Evolutionary conservation across 2,888 invertebrate species (phyloP).

Genomic region (Caenorhabditis wallacei): DNA sequence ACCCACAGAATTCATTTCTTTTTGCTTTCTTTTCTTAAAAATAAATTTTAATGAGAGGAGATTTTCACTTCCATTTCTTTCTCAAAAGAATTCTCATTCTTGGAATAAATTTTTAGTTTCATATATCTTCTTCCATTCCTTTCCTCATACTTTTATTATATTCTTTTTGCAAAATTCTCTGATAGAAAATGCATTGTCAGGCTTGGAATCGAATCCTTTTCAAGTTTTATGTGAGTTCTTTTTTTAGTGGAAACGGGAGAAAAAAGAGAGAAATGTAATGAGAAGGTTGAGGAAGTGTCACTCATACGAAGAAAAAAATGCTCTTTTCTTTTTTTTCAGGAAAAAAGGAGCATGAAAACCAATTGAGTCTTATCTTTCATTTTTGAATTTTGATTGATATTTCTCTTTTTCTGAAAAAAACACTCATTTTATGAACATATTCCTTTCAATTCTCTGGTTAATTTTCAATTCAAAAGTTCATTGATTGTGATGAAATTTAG

Average conservation of each 20-base stretch:
- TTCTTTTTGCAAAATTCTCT: not conserved
- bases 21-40: conserved; percentile 21
- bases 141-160: not conserved
- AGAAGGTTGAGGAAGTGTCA: conserved; percentile 44
- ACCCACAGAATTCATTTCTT: conserved; percentile 3
- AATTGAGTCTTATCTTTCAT: conserved; percentile 10
- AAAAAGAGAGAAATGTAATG: not conserved
- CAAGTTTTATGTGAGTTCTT: conserved; percentile 56
- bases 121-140: not conserved
- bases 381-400: not conserved
- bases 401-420: not conserved
- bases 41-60: conserved; percentile 50
- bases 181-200: conserved; percentile 46
- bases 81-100: not conserved
- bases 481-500: no score
- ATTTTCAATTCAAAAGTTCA: no score
- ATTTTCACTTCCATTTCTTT: no score
- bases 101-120: conserved; percentile 2
- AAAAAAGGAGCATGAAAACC: not conserved
- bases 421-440: no score
- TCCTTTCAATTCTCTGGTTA: no score
- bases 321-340: not conserved
- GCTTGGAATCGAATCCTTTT: conserved; percentile 48
- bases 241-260: not conserved
- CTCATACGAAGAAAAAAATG: conserved; percentile 36